A percentile compares a stretch with the other conserved stretches of the same genome.
Evolutionary conservation across 2,888 invertebrate species (phyloP).

Genomic region (Belgica antarctica): DNA sequence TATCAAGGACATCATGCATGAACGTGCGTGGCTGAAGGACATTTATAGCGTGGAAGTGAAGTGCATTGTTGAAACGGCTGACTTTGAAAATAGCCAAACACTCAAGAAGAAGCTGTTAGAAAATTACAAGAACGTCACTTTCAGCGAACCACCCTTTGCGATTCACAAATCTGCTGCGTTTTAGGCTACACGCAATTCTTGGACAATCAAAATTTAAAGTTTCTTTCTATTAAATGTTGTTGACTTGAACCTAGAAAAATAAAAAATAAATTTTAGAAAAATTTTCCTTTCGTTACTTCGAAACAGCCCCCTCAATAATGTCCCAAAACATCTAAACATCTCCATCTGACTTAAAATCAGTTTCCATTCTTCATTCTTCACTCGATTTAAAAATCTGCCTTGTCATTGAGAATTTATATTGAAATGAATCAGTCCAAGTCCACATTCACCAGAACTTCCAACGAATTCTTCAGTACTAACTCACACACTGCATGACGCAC

Average conservation of each 20-base stretch:
- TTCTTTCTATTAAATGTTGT: no score
- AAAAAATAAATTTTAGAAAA: no score
- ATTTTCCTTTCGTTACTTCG: no score
- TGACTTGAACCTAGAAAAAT: no score
- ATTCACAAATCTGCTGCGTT: constrained; percentile 46
- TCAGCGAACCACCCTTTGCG: constrained; percentile 55
- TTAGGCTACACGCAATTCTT: no score
- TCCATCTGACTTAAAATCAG: not conserved
- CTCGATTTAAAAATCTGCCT: constrained; percentile 8
- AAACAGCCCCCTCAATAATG: no score
- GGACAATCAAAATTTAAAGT: no score
- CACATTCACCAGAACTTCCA: constrained; percentile 27
- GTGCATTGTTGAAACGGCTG: constrained; percentile 85
- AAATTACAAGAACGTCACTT: constrained; percentile 60
- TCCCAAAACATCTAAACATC: no score
- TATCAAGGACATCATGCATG: constrained; percentile 94
- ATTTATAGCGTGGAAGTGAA: constrained; percentile 81
- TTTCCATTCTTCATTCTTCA: not conserved
- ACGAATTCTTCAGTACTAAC: not conserved
- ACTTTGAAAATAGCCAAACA: constrained; percentile 70
- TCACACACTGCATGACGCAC: constrained; percentile 7
- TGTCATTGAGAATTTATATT: constrained; percentile 39
- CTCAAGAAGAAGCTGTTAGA: constrained; percentile 60
- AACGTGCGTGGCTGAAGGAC: constrained; percentile 91
- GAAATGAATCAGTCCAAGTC: constrained; percentile 39